Conservation (phyloP, 2,888 invertebrate species). For the Amphipyra tragopoginis region DNA sequence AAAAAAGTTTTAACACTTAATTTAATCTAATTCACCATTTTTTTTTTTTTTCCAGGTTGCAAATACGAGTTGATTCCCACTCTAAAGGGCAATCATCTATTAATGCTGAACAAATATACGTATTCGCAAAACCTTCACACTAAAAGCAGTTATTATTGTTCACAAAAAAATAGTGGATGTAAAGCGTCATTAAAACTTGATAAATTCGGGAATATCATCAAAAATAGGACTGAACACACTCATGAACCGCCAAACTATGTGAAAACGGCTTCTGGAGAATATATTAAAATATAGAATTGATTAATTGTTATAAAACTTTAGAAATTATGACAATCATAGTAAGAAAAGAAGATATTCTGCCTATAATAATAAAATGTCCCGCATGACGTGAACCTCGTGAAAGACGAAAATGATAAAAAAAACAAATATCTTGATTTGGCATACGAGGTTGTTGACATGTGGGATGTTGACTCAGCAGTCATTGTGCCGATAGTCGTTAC, state of each 20-base stretch:
- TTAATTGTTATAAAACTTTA: too few relatives aligned
- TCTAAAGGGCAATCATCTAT: constrained; percentile 46
- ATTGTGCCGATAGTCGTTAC: too few relatives aligned
- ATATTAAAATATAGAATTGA: constrained; percentile 32
- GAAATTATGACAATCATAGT: too few relatives aligned
- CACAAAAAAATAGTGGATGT: constrained; percentile 36
- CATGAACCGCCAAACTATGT: constrained; percentile 51
- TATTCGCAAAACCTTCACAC: constrained; percentile 53
- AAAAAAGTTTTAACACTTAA: background rate
- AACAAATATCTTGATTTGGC: too few relatives aligned
- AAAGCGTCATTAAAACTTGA: constrained; percentile 35
- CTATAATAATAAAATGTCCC: too few relatives aligned
- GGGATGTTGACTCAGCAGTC: too few relatives aligned
- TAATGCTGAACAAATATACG: constrained; percentile 53
- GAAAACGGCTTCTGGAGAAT: constrained; percentile 27
- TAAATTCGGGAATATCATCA: constrained; percentile 1
- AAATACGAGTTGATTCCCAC: constrained; percentile 53
- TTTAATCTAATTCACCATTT: background rate
- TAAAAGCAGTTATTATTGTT: constrained; percentile 44
- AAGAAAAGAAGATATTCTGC: too few relatives aligned
- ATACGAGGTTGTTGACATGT: too few relatives aligned
- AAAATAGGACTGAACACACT: constrained; percentile 8
- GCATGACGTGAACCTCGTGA: too few relatives aligned
- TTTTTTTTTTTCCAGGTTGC: background rate
- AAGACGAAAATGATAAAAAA: too few relatives aligned